Base-by-base conservation (phyloP, 2,113 vertebrate species). In the Drymodes brunneopygia region DNA sequence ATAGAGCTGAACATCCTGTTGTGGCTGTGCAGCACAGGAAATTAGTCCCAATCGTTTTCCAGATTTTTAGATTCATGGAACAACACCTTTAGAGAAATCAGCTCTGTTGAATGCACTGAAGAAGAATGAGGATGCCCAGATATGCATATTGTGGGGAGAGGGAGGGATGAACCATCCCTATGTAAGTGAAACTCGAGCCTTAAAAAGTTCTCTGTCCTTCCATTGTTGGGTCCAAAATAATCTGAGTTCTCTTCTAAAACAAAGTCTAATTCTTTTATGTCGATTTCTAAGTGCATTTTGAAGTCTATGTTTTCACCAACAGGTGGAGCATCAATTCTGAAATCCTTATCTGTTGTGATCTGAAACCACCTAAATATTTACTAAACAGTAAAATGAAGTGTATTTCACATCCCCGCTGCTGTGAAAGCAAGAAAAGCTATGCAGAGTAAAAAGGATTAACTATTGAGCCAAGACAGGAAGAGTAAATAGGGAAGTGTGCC, bases 261-360 rank as follows among this genome's bases (percentile, higher is more conserved):
- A 3, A 86, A 72, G 16, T 33, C 16, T 19, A 44, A 47, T n/a
- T 27, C 18, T 31, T 67, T 80, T 19, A 35, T 1, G 2, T 31
- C 1, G 0, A 31, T 83, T 80, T 29, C 27, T 12, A 56, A 20
- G 11, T 19, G n/a, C 29, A 31, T 69, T 67, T 58, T 78, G 6
- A 65, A 84, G n/a, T 88, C 45, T 60, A 6, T 13, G 18, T 51
- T 91, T 95, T 78, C 40, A 67, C 71, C 91, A 91, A 92, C 53
- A 95, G 67, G 58, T 95, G 88, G 84, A 82, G 78, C 90, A 77
- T 78, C 48, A 94, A 81, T 89, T 84, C 73, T 90, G 31, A 56
- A 66, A 24, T 88, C 48, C 44, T 81, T 86, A 69, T 64, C 86
- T 91, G 4, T 77, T 83, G 54, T 15, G 14, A 66, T 62, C 61